Evolutionary conservation across 2,888 invertebrate genomes (phyloP), one percentile per base, ranked within the genome.

Genomic region (Lasius fuliginosus): DNA sequence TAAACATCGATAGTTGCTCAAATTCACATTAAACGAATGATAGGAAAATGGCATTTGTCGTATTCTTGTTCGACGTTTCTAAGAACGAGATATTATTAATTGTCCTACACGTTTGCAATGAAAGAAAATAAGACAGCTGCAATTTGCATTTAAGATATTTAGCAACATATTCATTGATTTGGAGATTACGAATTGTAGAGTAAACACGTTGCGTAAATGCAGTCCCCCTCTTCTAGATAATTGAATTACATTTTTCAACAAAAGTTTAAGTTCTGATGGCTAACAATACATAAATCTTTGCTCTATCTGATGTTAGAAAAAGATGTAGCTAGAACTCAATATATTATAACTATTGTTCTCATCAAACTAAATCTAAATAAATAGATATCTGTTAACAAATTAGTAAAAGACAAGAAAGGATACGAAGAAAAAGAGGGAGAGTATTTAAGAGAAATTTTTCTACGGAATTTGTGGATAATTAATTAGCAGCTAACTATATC

Each of bases 121-220:
- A 58, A 71, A 42, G 40, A 49, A 65, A 65, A 15, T 46, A 15
- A 68, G 27, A 67, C 27, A 58, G 12, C 46, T 73, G 60, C 27
- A 74, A 53, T 73, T 60, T 36, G 60, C 46, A 73, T 73, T 42
- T 58, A 69, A 3, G n/a, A 68, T 77, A 69, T 53, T 77, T 71
- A 69, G n/a, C 33, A 18, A 12, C 46, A 64, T 56, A 62, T 64
- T 23, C 3, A 46, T 60, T 36, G 11, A 46, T 81, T 33, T 36
- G 27, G 5, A 46, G 3, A 33, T 36, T 60, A 74, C 46, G 8
- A 82, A 40, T 46, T 58, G 36, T 53, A 46, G 73, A 76, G 9
- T 53, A 84, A 86, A 86, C 82, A 79, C 84, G 64, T 90, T 90
- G 89, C 83, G 88, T 90, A 90, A 90, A 90, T 91, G 91, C 91